phyloP scores from a whole-genome alignment of 2,888 invertebrate species.

The Parnassius orleans region DNA sequence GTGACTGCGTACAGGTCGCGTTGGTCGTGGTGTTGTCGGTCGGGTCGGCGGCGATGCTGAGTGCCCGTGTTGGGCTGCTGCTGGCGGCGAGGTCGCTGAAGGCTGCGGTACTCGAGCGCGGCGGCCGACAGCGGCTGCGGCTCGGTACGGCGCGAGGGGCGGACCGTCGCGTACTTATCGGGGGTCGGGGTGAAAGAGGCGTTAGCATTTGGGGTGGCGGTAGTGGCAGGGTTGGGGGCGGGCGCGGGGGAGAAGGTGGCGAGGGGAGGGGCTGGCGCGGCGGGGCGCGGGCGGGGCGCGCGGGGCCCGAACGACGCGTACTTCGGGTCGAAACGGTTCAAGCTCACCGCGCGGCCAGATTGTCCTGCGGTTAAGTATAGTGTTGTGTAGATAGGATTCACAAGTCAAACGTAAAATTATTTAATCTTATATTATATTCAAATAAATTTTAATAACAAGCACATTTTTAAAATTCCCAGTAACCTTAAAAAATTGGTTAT shows the following conservation, averaged over 20 bases:
- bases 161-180: constrained; percentile 72
- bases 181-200: constrained; percentile 26
- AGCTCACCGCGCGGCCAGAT: constrained; percentile 66
- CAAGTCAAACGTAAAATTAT: too few relatives aligned
- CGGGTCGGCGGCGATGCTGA: constrained; percentile 38
- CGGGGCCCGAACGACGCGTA: constrained; percentile 79
- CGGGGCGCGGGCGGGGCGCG: constrained; percentile 69
- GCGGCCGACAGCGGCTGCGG: constrained; percentile 79
- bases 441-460: too few relatives aligned
- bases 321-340: constrained; percentile 83
- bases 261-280: constrained; percentile 61
- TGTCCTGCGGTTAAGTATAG: constrained; percentile 43
- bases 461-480: too few relatives aligned
- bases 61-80: constrained; percentile 37
- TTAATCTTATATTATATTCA: too few relatives aligned
- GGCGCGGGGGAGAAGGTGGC: constrained; percentile 52
- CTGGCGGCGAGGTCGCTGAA: constrained; percentile 77
- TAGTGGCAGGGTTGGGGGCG: constrained; percentile 35
- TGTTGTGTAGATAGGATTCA: too few relatives aligned
- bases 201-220: constrained; percentile 20
- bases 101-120: constrained; percentile 81
- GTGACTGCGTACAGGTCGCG: constrained; percentile 88
- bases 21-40: constrained; percentile 56
- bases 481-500: too few relatives aligned
- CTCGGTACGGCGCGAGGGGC: constrained; percentile 58